Evolutionary conservation across 2,888 invertebrate genomes (phyloP).

Genomic region (Smittia sp.): DNA sequence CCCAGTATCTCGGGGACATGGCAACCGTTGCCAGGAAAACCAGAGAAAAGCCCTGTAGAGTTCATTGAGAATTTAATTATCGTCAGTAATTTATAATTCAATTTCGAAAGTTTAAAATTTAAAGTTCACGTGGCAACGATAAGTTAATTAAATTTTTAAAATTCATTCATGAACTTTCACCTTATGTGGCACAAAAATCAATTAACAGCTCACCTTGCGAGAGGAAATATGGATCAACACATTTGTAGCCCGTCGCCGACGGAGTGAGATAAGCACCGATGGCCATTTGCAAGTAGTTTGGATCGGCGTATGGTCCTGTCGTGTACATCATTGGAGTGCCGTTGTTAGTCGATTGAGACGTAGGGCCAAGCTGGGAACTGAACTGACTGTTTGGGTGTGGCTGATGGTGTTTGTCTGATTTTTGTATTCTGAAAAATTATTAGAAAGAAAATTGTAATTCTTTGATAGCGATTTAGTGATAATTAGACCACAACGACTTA

Average conservation of each 20-base stretch:
- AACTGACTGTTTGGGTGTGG: conserved; percentile 19
- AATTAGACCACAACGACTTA: no score
- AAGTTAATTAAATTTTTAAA: neutral
- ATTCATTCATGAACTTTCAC: neutral
- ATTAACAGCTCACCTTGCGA: conserved; percentile 60
- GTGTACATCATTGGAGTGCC: conserved; percentile 49
- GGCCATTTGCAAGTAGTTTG: conserved; percentile 67
- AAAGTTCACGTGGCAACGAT: neutral
- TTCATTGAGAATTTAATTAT: conserved; percentile 19
- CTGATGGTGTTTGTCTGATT: neutral
- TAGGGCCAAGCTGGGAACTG: neutral
- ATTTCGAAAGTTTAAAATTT: neutral
- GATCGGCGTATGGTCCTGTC: conserved; percentile 51
- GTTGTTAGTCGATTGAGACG: neutral
- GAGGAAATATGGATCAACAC: conserved; percentile 69
- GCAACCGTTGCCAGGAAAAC: conserved; percentile 50
- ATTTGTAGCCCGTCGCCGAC: conserved; percentile 64
- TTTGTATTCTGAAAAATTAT: conserved; percentile 1
- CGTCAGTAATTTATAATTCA: neutral
- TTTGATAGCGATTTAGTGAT: neutral
- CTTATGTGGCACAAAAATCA: neutral
- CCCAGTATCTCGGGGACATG: conserved; percentile 52
- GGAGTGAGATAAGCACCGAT: conserved; percentile 67
- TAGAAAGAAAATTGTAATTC: neutral
- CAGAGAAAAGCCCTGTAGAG: conserved; percentile 50